Conservation (phyloP, 1,140 invertebrate genomes). For the Caerostris darwini region DNA sequence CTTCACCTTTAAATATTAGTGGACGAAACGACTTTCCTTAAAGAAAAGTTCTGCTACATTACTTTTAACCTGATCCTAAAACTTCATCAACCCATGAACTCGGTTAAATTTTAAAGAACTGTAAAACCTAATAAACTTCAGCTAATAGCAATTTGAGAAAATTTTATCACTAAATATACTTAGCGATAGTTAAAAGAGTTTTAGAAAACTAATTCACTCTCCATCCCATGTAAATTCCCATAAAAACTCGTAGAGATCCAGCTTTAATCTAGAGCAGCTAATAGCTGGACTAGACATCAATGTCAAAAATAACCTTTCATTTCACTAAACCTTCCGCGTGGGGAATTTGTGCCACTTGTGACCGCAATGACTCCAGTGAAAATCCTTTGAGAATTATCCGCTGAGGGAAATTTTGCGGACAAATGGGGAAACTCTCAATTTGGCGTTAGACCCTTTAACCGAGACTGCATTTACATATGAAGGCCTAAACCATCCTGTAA, state of each 20-base stretch:
- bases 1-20: too few relatives aligned
- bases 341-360: background rate
- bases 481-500: constrained; percentile 50
- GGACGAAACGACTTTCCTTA: too few relatives aligned
- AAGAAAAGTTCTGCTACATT: too few relatives aligned
- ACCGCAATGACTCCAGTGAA: background rate
- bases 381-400: background rate
- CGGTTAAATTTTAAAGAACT: too few relatives aligned
- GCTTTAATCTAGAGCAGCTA: background rate
- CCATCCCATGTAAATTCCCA: background rate
- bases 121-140: too few relatives aligned
- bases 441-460: constrained; percentile 28
- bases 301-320: constrained; percentile 2
- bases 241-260: background rate
- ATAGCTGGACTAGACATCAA: background rate
- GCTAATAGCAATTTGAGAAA: too few relatives aligned
- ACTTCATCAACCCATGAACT: too few relatives aligned
- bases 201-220: background rate
- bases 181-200: background rate
- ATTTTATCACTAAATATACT: too few relatives aligned
- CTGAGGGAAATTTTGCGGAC: background rate
- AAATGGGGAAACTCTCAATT: background rate
- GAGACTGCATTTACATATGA: constrained; percentile 40
- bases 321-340: background rate
- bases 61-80: too few relatives aligned